A percentile compares a stretch with the other conserved stretches of the same genome.
These are phyloP conservation scores for Brachionus calyciflorus DNA, from an alignment of 1,140 invertebrate species.

Conservation along the genomic window DNA sequence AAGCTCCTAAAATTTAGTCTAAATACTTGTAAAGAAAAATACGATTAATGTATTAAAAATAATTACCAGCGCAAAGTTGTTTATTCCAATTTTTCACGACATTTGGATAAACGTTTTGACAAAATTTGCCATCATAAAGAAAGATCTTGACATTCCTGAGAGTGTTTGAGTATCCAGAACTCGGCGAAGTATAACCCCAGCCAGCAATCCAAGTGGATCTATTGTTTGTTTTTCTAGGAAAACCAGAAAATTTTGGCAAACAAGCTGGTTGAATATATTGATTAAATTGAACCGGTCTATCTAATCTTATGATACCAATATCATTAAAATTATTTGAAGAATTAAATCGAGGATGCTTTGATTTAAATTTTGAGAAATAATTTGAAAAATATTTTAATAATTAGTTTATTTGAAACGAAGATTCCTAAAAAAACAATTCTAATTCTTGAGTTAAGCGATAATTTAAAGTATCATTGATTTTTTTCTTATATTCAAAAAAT, in stretches of 20 bases:
- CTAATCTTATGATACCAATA: slow-evolving; percentile 10
- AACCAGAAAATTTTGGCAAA: background rate
- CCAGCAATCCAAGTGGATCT: background rate
- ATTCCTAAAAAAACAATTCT: background rate
- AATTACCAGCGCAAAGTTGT: slow-evolving; percentile 14
- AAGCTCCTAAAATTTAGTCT: background rate
- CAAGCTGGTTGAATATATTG: slow-evolving; percentile 24
- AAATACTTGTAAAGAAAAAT: background rate
- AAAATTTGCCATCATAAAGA: background rate
- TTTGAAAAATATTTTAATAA: background rate
- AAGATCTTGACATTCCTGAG: background rate
- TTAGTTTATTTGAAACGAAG: too few relatives aligned
- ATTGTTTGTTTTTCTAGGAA: background rate
- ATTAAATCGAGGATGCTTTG: slow-evolving; percentile 17
- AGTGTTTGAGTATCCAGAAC: background rate
- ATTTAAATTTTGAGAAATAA: background rate
- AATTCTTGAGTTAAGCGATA: too few relatives aligned
- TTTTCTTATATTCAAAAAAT: too few relatives aligned
- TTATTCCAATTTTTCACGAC: slow-evolving; percentile 41
- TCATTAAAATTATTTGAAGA: background rate
- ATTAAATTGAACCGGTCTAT: background rate
- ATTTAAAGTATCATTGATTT: too few relatives aligned
- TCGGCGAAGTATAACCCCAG: slow-evolving; percentile 4
- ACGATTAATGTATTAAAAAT: background rate
- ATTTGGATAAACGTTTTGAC: background rate